Conservation (phyloP, 2,797 vertebrate species). For the Jordanella pulchra region DNA sequence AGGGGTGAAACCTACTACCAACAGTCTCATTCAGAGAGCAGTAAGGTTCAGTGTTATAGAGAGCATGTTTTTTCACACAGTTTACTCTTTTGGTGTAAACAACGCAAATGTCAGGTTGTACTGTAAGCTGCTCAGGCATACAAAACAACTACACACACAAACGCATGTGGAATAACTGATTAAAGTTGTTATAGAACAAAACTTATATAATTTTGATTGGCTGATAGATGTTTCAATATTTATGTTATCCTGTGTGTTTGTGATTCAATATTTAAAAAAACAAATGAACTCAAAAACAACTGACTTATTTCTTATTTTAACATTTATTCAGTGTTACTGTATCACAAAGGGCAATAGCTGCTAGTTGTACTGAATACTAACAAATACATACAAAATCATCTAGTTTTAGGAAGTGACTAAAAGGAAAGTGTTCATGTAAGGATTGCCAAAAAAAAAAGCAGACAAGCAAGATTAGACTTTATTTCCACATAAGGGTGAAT, state of each 20-base stretch:
- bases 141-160: background rate
- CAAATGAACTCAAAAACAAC: background rate
- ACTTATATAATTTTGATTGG: background rate
- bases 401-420: background rate
- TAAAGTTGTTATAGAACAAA: background rate
- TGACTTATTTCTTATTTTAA: background rate
- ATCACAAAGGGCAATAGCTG: background rate
- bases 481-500: background rate
- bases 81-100: constrained; percentile 24
- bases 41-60: constrained; percentile 24
- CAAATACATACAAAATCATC: background rate
- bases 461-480: background rate
- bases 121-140: background rate
- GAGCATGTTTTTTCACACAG: constrained; percentile 3
- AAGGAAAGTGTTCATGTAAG: background rate
- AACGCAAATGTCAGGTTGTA: constrained; percentile 26
- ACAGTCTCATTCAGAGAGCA: constrained; percentile 42
- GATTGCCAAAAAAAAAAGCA: background rate
- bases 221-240: background rate
- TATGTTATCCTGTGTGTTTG: background rate
- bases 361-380: background rate
- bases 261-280: too few species aligned
- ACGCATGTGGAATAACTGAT: background rate
- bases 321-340: background rate
- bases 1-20: constrained; percentile 48